Evolutionary conservation across 2,888 invertebrate species (phyloP), one percentile per base, ranked within the genome.

Genomic region (Morpho helenor): DNA sequence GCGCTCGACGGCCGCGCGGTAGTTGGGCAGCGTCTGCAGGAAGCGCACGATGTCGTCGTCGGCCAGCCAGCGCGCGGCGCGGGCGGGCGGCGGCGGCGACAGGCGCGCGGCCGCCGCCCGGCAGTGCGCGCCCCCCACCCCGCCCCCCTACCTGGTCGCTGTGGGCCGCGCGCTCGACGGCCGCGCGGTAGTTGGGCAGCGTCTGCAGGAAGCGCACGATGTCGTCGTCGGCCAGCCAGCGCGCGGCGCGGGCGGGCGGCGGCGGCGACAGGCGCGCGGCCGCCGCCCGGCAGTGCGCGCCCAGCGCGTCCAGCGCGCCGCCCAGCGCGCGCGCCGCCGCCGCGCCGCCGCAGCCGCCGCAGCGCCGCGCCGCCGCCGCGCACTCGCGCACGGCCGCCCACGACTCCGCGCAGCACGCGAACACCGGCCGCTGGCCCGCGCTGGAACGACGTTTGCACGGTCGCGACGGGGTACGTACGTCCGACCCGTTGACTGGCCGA

Each of bases 11-110:
- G 71, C 80, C 2, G 76, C 74, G 16, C 68, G 64, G 80, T 86
- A 88, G 70, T 87, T 87, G 52, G 83, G 80, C 69, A 90, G 84
- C 68, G 92, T 94, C 94, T 96, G 97, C 69, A 99, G 93, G 84
- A 98, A 97, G 56, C 98, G 90, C 75, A 96, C 97, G 62, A 99
- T 98, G 77, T 99, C 98, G 72, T 97, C 97, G 82, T 99, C 98
- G 68, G 97, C 96, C 1, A 98, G 92, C 98, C 98, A 86, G 57
- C 77, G 72, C 6, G 76, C 70, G 43, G 80, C 79, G 55, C 79
- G 69, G 41, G 74, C 65, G 52, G 70, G 70, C 44, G 68, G 62
- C 8, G 67, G 64, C 3, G 73, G 75, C 58, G 72, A 70, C 57
- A 62, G 70, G 60, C 62, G 66, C 39, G 31, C 31, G n/a, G 43